Evolutionary conservation across 2,797 vertebrate species (phyloP).

Genomic region (Rhinogobio ventralis): DNA sequence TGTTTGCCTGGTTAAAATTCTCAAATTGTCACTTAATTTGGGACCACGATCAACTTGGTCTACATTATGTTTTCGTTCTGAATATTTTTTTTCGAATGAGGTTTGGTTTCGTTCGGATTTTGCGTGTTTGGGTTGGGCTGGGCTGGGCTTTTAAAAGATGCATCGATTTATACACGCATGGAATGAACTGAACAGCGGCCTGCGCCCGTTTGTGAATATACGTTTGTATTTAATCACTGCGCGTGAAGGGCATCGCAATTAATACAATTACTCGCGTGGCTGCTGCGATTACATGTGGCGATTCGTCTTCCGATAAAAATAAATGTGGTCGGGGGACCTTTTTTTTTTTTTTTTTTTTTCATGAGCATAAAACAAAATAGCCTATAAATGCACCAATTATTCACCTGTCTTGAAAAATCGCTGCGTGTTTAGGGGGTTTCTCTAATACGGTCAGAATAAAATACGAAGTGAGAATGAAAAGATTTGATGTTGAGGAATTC

Average conservation of each 20-base stretch:
- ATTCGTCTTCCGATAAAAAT: neutral
- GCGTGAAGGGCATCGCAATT: constrained; percentile 1
- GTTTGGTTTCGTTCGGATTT: neutral
- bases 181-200: constrained; percentile 15
- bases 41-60: neutral
- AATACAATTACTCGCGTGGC: neutral
- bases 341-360: neutral
- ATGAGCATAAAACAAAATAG: neutral
- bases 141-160: constrained; percentile 4
- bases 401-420: neutral
- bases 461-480: neutral
- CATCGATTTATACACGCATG: constrained; percentile 24
- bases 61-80: neutral
- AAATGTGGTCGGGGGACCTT: neutral
- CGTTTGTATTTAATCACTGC: neutral
- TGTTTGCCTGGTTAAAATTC: neutral
- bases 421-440: neutral
- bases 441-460: neutral
- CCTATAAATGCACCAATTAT: neutral
- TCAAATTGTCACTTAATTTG: neutral
- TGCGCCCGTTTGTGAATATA: neutral
- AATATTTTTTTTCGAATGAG: neutral
- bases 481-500: neutral
- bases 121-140: constrained; percentile 25
- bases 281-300: neutral